Evolutionary conservation across 2,797 vertebrate species (phyloP), one percentile per base, ranked within the genome.

Genomic region (Lepilemur ruficaudatus): DNA sequence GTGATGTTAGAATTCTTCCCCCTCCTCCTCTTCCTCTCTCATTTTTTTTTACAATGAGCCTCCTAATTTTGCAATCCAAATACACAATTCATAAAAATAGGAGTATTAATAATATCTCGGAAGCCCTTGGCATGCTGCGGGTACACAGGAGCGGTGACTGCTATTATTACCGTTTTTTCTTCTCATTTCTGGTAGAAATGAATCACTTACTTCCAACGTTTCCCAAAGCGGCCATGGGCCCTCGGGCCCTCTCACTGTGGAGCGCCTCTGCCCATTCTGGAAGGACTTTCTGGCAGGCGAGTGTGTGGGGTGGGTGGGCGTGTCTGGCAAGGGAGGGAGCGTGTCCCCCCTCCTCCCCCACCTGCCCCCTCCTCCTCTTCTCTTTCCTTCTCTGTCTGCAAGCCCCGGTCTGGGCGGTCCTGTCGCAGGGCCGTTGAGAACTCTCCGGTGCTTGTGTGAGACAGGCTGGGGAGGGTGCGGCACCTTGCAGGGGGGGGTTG

Each of bases 61-160:
- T 93, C 76, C 95, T 69, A 57, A 81, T 88, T 89, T 94, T 95
- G 65, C 92, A 83, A 93, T 73, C 85, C 92, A 48, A 78, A 82
- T 38, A 30, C n/a, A 90, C 88, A 67, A 73, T 73, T 87, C 76
- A 83, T 88, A 84, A 92, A 94, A 95, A 90, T 75, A 94, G 94
- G 76, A 96, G 25, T 59, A 25, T 12, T 59, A 25, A 78, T 50
- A 18, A 4, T 50, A n/a, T 52, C 94, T 89, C 81, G 92, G 94
- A 95, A 94, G 79, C 35, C 52, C 55, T 82, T 28, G 79, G 57
- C 52, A 14, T 28, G 75, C 25, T 8, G 70, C 15, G 72, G 94
- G 70, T 52, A 50, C 84, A 25, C 65, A 65, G 81, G 88, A 75
- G 75, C 32, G 23, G 69, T 14, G 25, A 32, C 28, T 38, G 52